Base-by-base conservation (phyloP, 2,888 invertebrate species). In the Chelonus formosanus region DNA sequence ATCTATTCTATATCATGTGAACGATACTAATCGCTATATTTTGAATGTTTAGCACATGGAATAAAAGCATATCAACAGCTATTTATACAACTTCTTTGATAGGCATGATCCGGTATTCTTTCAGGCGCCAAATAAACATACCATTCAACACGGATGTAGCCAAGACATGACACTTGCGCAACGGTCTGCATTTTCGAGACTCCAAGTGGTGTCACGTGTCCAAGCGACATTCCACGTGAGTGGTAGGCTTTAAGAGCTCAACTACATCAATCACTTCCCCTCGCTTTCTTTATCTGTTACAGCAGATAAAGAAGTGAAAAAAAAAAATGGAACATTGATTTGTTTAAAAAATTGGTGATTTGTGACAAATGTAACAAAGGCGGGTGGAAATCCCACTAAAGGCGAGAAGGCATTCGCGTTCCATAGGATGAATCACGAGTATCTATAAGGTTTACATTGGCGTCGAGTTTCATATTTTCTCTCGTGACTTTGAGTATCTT, bases 401-500 rank as follows among this genome's bases (percentile, higher is more conserved):
- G 35, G 35, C 36, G 58, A 45, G 59, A 55, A 65, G 60, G 60
- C 54, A 65, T 65, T 65, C 48, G 65, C 60, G 60, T 48, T 65
- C 65, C 63, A 63, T 32, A 48, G 60, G 60, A 60, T 65, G 65
- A 65, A 65, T 65, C 65, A 65, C 55, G 48, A 60, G 8, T 60
- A 35, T 32, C 40, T 60, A 40, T 35, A 40, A 52, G 40, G 48
- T 48, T 50, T 60, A 10, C 60, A 60, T 35, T 60, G 52, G 52
- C 52, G 52, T 52, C 8, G 34, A 31, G 32, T 52, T 32, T 32
- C 8, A 52, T 32, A 52, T 52, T 52, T 52, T 52, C 52, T 52
- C 52, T 52, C 5, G 4, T 8, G 32, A 3, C 10, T n/a, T 20
- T 48, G 20, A 5, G 20, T 20, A 32, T 52, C 34, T 8, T 32